Evolutionary conservation across 2,113 vertebrate genomes (phyloP), one percentile per base, ranked within the genome.

Genomic region (Regulus satrapa): DNA sequence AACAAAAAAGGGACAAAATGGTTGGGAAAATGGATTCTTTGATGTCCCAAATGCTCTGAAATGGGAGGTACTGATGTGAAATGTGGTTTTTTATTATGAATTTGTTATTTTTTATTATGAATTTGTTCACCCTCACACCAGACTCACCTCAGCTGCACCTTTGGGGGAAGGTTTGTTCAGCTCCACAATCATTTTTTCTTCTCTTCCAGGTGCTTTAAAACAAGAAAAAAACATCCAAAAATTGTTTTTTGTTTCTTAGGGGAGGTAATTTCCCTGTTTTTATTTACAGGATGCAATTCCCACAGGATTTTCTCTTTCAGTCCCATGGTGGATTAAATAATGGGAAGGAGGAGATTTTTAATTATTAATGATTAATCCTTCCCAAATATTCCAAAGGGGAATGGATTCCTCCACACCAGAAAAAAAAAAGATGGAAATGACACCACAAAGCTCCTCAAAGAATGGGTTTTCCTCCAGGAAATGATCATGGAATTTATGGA

Each of bases 171-270:
- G n/a, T 24, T 92, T 97, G 85, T 23, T 97, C 85, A 89, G 56
- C 75, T 98, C 97, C 71, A 96, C 85, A 1, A 93, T 25, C 71
- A 89, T 97, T 87, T 97, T 98, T 41, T 98, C 98, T 85, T 98
- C 98, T 74, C 86, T 98, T 89, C 89, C 78, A 93, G 97, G 97
- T 91, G 66, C 91, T 96, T 92, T 88, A 77, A 94, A 74, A 73
- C 34, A 69, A 93, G 52, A 14, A 14, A 68, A 68, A 75, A 85
- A 76, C 2, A 58, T 14, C 1, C 8, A 10, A 45, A 46, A 58
- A 13, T 56, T 21, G 13, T 6, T 74, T 31, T 49, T 38, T 1
- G 26, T 36, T 38, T 61, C 9, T 25, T 38, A n/a, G 19, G 2
- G 8, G 18, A 15, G 15, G 16, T 40, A 49, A 11, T 31, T 80